Evolutionary conservation across 2,888 invertebrate genomes (phyloP).

Genomic region (Thymelicus acteon): DNA sequence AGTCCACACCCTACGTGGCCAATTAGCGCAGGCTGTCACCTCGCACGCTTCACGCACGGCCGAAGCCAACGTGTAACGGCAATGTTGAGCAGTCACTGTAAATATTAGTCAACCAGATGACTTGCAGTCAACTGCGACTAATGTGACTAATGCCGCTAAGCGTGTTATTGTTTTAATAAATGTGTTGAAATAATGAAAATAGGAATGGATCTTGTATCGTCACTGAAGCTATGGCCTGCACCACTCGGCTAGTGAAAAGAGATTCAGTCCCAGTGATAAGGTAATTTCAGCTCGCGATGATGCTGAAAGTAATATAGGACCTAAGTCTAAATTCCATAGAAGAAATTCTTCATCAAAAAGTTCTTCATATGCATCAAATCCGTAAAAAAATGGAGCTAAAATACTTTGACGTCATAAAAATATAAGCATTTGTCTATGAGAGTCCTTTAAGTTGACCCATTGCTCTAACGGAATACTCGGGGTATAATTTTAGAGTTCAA

Average conservation of each 20-base stretch:
- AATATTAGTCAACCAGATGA: slow-evolving; percentile 34
- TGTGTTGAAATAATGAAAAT: neutral
- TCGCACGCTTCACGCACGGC: slow-evolving; percentile 23
- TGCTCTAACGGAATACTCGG: neutral
- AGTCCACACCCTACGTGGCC: neutral
- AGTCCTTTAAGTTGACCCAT: neutral
- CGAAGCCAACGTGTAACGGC: slow-evolving; percentile 24
- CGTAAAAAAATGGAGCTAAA: neutral
- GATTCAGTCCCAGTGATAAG: too few relatives aligned
- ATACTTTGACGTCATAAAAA: neutral
- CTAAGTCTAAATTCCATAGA: too few relatives aligned
- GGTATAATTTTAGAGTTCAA: slow-evolving; percentile 8
- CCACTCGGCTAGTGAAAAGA: too few relatives aligned
- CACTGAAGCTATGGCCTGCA: too few relatives aligned
- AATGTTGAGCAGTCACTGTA: slow-evolving; percentile 26
- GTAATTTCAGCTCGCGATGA: too few relatives aligned
- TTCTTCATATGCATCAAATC: neutral
- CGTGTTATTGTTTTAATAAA: slow-evolving; percentile 1
- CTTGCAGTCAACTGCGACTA: slow-evolving; percentile 26
- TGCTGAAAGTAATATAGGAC: too few relatives aligned
- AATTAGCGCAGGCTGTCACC: slow-evolving; percentile 28
- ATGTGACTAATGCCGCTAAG: slow-evolving; percentile 19
- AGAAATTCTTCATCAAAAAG: too few relatives aligned
- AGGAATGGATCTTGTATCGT: neutral
- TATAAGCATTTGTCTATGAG: neutral